Evolutionary conservation across 92 coral and sea anemone species (phyloP), one percentile per base, ranked within the genome.

Genomic region (Montipora capitata): DNA sequence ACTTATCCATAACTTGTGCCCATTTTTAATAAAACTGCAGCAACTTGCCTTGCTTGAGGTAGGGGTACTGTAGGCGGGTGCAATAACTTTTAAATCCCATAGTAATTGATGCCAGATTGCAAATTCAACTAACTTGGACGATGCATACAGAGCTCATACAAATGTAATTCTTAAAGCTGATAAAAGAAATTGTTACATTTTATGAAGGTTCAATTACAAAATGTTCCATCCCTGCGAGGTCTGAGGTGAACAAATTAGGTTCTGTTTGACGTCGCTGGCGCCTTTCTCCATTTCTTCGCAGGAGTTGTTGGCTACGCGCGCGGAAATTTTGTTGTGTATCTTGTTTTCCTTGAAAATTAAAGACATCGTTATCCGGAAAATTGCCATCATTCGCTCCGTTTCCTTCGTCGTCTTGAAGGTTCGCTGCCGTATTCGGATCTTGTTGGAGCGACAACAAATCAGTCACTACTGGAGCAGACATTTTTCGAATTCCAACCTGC

Each of bases 251-350:
- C 62, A 83, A 1, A n/a, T 40, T 39, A 27, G 87, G 87, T 42
- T 83, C 87, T 10, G 87, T 83, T 3, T 40, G 72, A 4, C 87
- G 79, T 9, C 87, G 87, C 12, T 80, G 70, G 40, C 80, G 79
- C 42, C 77, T 12, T 54, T 81, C 85, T 16, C 85, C 85, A 4
- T 68, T 61, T 40, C 49, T 72, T 10, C 63, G 72, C 10, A 56
- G 58, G 43, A 83, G 43, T 42, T 72, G 70, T 45, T 65, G 80
- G 12, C 79, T 16, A 2, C 87, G 80, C 1, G 72, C 15, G 16
- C 87, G 87, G 49, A 83, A 72, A 7, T 44, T 39, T 1, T 14
- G 63, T 10, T 61, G n/a, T 1, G 38, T 41, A 3, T 75, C 78
- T 12, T 75, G 68, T 10, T 59, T 2, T 4, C 56, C 49, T 17